Evolutionary conservation across 2,888 invertebrate species (phyloP).

Genomic region (Lithodes maja): DNA sequence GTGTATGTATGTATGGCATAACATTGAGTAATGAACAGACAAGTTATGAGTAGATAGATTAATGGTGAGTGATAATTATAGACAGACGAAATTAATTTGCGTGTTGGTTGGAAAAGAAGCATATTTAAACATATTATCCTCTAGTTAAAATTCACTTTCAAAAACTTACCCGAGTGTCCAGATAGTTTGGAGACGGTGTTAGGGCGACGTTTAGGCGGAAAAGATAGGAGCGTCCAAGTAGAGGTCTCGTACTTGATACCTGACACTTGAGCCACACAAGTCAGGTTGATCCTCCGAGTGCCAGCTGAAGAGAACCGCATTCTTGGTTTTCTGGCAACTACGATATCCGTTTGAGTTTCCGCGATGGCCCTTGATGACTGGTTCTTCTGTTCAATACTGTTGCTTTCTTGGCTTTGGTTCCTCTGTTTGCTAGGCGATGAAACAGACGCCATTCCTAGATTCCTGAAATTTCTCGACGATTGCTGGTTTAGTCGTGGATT

Average conservation of each 20-base stretch:
- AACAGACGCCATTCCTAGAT: too few species aligned
- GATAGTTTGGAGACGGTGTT: background rate
- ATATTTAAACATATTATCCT: too few species aligned
- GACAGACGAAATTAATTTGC: too few species aligned
- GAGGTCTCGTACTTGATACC: background rate
- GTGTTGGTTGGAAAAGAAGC: too few species aligned
- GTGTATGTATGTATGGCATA: background rate
- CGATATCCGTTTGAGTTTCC: background rate
- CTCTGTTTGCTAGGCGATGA: too few species aligned
- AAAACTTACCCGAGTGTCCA: conserved; percentile 12
- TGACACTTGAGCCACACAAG: conserved; percentile 9
- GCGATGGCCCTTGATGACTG: background rate
- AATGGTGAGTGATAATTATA: too few species aligned
- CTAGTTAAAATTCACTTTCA: too few species aligned
- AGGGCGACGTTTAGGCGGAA: background rate
- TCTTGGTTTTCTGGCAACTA: too few species aligned
- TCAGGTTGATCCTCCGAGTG: conserved; percentile 24
- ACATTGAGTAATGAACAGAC: background rate
- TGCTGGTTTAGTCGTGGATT: too few species aligned
- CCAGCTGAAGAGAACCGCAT: background rate
- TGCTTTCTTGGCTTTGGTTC: too few species aligned
- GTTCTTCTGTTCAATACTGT: background rate
- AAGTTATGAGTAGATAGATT: too few species aligned
- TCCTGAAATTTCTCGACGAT: too few species aligned
- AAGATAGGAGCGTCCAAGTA: background rate